Percentiles rank a stretch among this genome's conserved stretches.
phyloP scores from a whole-genome alignment of 2,797 vertebrate genomes.

The Varecia variegata region DNA sequence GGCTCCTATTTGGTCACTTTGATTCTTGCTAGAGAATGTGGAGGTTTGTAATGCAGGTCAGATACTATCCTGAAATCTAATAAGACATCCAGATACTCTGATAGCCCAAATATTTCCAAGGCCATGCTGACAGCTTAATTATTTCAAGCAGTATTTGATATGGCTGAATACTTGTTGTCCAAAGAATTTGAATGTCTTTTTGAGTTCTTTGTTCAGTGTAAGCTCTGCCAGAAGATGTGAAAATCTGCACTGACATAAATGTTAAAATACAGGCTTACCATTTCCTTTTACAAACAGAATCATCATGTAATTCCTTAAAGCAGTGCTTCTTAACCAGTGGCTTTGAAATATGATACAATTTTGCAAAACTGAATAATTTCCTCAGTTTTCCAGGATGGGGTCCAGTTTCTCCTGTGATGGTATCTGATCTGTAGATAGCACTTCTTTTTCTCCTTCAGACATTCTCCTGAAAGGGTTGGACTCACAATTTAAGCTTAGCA shows the following conservation, averaged over 20 bases:
- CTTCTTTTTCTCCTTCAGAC: neutral
- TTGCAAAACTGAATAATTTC: neutral
- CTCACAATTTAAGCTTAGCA: neutral
- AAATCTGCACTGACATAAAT: neutral
- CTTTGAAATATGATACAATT: neutral
- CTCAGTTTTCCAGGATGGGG: neutral
- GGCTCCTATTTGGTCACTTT: neutral
- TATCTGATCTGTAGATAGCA: neutral
- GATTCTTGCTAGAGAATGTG: neutral
- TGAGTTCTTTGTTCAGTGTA: neutral
- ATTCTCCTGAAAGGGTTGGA: neutral
- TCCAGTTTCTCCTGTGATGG: neutral
- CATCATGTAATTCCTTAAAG: neutral
- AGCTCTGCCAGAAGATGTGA: neutral
- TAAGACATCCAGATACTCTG: constrained; percentile 1
- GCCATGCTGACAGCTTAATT: constrained; percentile 48
- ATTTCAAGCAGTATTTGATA: constrained; percentile 46
- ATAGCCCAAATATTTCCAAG: neutral
- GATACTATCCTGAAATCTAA: constrained; percentile 16
- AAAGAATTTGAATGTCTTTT: constrained; percentile 23
- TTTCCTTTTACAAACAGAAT: neutral
- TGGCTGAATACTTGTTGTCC: constrained; percentile 26
- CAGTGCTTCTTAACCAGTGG: neutral
- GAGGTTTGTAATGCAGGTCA: neutral
- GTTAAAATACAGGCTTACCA: neutral